phyloP scores from a whole-genome alignment of 2,797 vertebrate genomes.

The Melanotaenia boesemani region DNA sequence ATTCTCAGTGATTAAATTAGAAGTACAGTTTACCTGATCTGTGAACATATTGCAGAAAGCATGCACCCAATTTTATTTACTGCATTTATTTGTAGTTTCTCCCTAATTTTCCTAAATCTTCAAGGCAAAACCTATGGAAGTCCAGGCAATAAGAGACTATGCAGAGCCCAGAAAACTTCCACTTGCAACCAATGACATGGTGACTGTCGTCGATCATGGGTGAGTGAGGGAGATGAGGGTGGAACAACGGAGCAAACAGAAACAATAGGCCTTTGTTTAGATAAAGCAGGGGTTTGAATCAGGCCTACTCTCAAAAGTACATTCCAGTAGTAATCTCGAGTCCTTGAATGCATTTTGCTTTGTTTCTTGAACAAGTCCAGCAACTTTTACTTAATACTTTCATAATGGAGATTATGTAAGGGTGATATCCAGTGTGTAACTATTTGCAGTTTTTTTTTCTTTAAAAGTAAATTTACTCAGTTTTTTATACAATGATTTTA shows the following conservation, averaged over 20 bases:
- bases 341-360: constrained; percentile 17
- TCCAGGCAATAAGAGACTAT: constrained; percentile 82
- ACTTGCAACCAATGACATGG: constrained; percentile 81
- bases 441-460: neutral
- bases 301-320: neutral
- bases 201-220: constrained; percentile 89
- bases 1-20: neutral
- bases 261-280: constrained; percentile 56
- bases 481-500: neutral
- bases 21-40: neutral
- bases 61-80: neutral
- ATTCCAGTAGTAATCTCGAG: constrained; percentile 28
- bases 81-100: neutral
- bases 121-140: constrained; percentile 87
- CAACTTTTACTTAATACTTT: constrained; percentile 1
- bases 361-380: constrained; percentile 22
- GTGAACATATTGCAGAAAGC: neutral
- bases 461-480: neutral
- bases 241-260: neutral
- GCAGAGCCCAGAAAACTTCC: constrained; percentile 84
- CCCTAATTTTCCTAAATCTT: neutral
- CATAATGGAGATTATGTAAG: neutral
- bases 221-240: constrained; percentile 67
- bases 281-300: constrained; percentile 30
- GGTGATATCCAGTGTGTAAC: neutral